phyloP scores from a whole-genome alignment of 2,113 vertebrate genomes.

The Struthio camelus region DNA sequence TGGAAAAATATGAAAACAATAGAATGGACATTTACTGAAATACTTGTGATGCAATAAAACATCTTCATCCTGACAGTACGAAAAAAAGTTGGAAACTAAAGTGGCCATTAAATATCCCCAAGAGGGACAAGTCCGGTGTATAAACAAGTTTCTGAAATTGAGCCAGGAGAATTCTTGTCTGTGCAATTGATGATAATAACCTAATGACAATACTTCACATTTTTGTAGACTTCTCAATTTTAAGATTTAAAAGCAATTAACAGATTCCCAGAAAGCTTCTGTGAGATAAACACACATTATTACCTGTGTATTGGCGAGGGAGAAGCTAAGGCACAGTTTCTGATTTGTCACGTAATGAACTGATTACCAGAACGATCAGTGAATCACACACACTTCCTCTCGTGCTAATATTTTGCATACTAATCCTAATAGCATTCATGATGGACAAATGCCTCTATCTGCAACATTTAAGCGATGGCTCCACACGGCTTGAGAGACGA shows the following conservation, averaged over 20 bases:
- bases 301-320: not conserved
- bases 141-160: constrained; percentile 36
- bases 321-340: not conserved
- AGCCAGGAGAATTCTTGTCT: constrained; percentile 29
- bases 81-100: not conserved
- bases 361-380: not conserved
- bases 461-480: not conserved
- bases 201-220: not conserved
- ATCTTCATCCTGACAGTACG: not conserved
- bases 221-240: not conserved
- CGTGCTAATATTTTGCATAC: not conserved
- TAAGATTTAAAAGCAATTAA: constrained; percentile 36
- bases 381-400: not conserved
- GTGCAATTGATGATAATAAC: not conserved
- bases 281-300: not conserved
- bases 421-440: rapidly evolving
- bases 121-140: not conserved
- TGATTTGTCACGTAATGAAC: not conserved
- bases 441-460: not conserved
- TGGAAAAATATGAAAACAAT: not conserved
- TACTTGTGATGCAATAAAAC: not conserved
- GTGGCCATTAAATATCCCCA: not conserved
- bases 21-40: constrained; percentile 19
- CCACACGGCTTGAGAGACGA: not conserved
- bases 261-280: not conserved